Evolutionary conservation across 2,113 vertebrate genomes (phyloP).

Genomic region (Maccullochella peelii): DNA sequence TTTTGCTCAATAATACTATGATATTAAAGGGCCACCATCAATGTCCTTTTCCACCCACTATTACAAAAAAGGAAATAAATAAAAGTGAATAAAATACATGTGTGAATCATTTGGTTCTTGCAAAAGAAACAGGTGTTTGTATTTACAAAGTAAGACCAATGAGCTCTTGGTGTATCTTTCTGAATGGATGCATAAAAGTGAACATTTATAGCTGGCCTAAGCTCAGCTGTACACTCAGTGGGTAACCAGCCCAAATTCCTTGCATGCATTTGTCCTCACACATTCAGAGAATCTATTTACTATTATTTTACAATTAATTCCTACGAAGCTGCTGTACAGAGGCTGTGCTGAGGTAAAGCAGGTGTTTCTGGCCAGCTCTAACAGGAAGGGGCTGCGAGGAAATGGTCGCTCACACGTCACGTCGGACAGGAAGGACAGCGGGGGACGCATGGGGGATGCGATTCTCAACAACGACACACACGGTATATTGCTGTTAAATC

Average conservation of each 20-base stretch:
- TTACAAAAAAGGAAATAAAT: slow-evolving; percentile 36
- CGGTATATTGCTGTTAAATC: slow-evolving; percentile 81
- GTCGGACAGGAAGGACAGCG: slow-evolving; percentile 22
- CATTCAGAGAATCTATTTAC: slow-evolving; percentile 74
- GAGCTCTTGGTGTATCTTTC: slow-evolving; percentile 56
- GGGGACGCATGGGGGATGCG: slow-evolving; percentile 30
- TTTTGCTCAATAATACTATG: slow-evolving; percentile 41
- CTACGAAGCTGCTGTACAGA: slow-evolving; percentile 75
- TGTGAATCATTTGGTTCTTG: slow-evolving; percentile 37
- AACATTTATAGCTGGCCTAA: slow-evolving; percentile 66
- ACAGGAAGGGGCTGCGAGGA: slow-evolving; percentile 30
- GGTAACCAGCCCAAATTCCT: slow-evolving; percentile 81
- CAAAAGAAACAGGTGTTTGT: slow-evolving; percentile 53
- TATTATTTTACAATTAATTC: slow-evolving; percentile 75
- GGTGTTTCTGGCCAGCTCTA: slow-evolving; percentile 65
- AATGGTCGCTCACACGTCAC: slow-evolving; percentile 13
- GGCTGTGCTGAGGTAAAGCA: slow-evolving; percentile 77
- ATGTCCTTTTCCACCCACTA: slow-evolving; percentile 25
- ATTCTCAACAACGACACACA: slow-evolving; percentile 62
- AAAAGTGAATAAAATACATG: slow-evolving; percentile 40
- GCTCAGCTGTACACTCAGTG: slow-evolving; percentile 76
- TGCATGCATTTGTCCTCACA: slow-evolving; percentile 73
- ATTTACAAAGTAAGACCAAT: slow-evolving; percentile 79
- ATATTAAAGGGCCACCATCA: slow-evolving; percentile 33
- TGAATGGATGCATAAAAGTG: slow-evolving; percentile 77